Evolutionary conservation across 2,797 vertebrate species (phyloP).

Genomic region (Bucorvus abyssinicus): DNA sequence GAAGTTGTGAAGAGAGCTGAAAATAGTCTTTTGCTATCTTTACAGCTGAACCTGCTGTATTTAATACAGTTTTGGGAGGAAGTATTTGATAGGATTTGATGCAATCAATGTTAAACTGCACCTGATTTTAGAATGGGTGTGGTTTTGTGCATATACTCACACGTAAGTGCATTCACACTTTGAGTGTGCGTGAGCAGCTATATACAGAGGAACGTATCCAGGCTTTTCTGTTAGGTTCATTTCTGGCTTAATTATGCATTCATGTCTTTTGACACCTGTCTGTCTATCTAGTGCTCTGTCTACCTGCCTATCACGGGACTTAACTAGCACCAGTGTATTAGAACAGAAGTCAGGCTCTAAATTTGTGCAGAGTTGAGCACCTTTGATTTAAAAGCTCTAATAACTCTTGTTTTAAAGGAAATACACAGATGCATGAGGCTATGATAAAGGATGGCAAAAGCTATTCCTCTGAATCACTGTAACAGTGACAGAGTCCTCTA

Average conservation of each 20-base stretch:
- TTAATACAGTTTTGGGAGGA: background rate
- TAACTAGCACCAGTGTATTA: background rate
- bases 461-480: background rate
- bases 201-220: background rate
- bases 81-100: background rate
- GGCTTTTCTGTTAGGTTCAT: background rate
- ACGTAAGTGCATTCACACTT: background rate
- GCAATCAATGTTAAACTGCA: background rate
- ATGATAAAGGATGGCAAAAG: background rate
- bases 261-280: background rate
- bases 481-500: background rate
- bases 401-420: background rate
- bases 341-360: background rate
- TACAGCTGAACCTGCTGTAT: background rate
- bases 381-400: background rate
- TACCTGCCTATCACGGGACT: background rate
- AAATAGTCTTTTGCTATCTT: slow-evolving; percentile 36
- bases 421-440: background rate
- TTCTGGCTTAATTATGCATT: background rate
- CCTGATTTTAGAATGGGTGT: background rate
- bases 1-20: slow-evolving; percentile 17
- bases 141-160: background rate
- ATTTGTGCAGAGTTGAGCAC: background rate
- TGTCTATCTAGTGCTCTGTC: background rate
- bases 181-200: background rate